phyloP scores from a whole-genome alignment of 2,113 vertebrate species.

The Microcebus murinus region DNA sequence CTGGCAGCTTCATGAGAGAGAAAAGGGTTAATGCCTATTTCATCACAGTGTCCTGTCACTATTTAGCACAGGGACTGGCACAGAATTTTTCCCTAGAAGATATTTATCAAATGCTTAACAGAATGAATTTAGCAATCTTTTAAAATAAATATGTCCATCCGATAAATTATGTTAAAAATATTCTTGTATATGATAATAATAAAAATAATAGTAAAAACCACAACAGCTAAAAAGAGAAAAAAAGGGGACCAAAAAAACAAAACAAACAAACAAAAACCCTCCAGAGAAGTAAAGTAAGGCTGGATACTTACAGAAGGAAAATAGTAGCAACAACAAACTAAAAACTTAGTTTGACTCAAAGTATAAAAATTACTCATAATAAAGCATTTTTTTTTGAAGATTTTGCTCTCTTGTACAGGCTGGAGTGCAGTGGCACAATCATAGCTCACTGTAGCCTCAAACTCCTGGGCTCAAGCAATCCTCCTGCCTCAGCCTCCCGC shows the following conservation, averaged over 20 bases:
- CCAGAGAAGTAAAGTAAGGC: background rate
- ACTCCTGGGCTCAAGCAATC: too few relatives aligned
- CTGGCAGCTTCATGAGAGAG: background rate
- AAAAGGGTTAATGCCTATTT: background rate
- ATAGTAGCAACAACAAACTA: background rate
- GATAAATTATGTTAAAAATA: background rate
- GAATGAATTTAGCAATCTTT: background rate
- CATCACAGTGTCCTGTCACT: background rate
- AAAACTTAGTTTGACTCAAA: background rate
- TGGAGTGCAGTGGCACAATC: too few relatives aligned
- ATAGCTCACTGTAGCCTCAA: too few relatives aligned
- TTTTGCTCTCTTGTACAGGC: too few relatives aligned
- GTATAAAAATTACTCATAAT: background rate
- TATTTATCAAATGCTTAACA: constrained; percentile 5
- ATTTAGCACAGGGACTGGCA: background rate
- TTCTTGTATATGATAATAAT: background rate
- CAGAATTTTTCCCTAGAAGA: background rate
- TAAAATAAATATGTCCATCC: background rate
- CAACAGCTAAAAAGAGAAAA: background rate
- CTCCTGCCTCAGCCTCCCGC: too few relatives aligned
- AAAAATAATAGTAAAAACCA: background rate
- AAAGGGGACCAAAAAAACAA: background rate
- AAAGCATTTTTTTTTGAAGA: background rate
- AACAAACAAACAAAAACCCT: background rate
- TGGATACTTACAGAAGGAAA: background rate